Conservation (phyloP, 35 echinoderm and acorn worm genomes). For the Acanthaster planci region DNA sequence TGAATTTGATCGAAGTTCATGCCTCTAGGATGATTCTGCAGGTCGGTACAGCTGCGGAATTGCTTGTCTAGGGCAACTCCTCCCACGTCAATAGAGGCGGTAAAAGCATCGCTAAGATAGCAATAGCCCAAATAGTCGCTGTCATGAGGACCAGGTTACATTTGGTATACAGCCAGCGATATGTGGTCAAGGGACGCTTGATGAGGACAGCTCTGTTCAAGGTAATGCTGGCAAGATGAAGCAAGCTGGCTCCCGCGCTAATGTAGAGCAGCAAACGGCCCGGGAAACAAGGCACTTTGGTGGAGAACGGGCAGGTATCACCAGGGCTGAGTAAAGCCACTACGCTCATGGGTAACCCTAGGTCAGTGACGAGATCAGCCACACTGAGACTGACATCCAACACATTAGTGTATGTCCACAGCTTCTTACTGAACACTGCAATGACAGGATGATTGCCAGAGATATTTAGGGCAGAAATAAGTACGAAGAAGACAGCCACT, state of each 20-base stretch:
- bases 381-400: slow-evolving; percentile 46
- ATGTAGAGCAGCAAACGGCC: background rate
- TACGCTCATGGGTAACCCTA: slow-evolving; percentile 41
- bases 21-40: background rate
- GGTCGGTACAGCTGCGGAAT: background rate
- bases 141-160: background rate
- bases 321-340: slow-evolving; percentile 48
- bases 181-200: background rate
- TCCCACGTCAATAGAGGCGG: slow-evolving; percentile 5
- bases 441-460: slow-evolving; percentile 50
- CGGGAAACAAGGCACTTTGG: background rate
- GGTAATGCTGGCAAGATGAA: background rate
- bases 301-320: slow-evolving; percentile 3
- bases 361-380: slow-evolving; percentile 33
- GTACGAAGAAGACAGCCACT: slow-evolving; percentile 24
- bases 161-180: background rate
- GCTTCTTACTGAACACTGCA: slow-evolving; percentile 42
- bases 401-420: slow-evolving; percentile 53
- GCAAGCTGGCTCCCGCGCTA: background rate
- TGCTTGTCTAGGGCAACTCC: slow-evolving; percentile 9
- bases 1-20: background rate
- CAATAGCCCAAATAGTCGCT: background rate
- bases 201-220: slow-evolving; percentile 6
- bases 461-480: slow-evolving; percentile 39
- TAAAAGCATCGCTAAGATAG: background rate